These are phyloP conservation scores for Heteromormyrus szaboi DNA, from an alignment of 2,797 vertebrate genomes.

Conservation along the genomic window DNA sequence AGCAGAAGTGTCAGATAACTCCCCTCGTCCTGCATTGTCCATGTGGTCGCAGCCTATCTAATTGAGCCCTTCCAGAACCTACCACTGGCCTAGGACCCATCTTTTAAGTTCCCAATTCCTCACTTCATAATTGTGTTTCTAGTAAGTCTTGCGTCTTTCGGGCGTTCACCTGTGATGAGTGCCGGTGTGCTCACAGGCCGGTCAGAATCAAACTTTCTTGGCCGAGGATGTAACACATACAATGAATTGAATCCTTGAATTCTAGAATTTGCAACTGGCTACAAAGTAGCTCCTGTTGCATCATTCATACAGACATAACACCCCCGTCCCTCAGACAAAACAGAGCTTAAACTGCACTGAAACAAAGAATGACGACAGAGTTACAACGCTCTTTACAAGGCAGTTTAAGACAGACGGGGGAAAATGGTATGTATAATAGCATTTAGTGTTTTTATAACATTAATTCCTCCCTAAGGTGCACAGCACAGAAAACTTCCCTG, in stretches of 20 bases:
- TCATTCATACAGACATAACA: neutral
- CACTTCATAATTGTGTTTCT: neutral
- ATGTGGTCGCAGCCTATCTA: neutral
- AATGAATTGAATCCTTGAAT: neutral
- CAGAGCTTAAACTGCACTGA: neutral
- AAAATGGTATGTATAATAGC: neutral
- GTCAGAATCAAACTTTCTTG: neutral
- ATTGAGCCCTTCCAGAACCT: neutral
- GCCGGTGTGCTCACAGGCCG: neutral
- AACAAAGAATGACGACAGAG: neutral
- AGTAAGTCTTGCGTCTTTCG: neutral
- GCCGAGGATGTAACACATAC: neutral
- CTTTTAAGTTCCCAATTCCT: neutral
- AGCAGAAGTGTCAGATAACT: neutral
- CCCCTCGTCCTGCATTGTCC: neutral
- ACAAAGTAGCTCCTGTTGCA: neutral
- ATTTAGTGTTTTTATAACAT: slow-evolving; percentile 7
- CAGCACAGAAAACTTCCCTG: neutral
- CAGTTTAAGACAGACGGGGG: neutral
- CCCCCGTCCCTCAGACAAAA: neutral
- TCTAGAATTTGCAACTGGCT: neutral
- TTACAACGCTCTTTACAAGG: neutral
- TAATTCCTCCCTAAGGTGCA: neutral
- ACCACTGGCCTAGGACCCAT: neutral
- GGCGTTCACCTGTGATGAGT: neutral